Evolutionary conservation across 1,140 invertebrate species (phyloP).

Genomic region (Metopolophium dirhodum): DNA sequence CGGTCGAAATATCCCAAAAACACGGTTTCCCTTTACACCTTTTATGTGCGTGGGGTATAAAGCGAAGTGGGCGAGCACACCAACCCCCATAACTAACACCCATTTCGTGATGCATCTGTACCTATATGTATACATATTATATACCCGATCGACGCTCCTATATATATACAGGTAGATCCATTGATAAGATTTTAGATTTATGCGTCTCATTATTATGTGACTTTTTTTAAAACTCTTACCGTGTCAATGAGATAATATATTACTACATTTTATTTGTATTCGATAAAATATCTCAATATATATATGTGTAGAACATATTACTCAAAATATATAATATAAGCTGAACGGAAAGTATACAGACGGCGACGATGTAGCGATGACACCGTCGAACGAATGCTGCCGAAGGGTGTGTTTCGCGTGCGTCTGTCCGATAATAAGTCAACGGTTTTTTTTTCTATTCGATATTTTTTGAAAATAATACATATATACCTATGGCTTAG

Average conservation of each 20-base stretch:
- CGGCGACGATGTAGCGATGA: not conserved
- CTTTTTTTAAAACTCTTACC: conserved; percentile 9
- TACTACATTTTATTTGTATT: not conserved
- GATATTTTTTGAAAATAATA: not conserved
- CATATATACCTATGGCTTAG: no score
- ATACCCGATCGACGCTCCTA: not conserved
- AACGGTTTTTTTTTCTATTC: not conserved
- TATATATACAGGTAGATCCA: not conserved
- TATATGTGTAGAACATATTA: not conserved
- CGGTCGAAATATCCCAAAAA: conserved; percentile 26
- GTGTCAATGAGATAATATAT: not conserved
- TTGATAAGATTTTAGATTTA: conserved; percentile 37
- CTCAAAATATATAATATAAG: not conserved
- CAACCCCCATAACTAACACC: conserved; percentile 21
- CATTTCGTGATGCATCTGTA: not conserved
- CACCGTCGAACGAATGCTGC: not conserved
- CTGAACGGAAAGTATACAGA: not conserved
- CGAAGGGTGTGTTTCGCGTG: not conserved
- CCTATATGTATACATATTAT: not conserved
- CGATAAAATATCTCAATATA: not conserved
- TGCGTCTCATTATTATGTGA: not conserved
- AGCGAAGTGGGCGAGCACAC: not conserved
- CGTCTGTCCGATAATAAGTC: not conserved
- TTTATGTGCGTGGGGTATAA: not conserved
- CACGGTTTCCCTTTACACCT: conserved; percentile 23